A percentile compares a stretch with the other conserved stretches of the same genome.
phyloP scores from a whole-genome alignment of 64 coral and sea anemone genomes.

The Orbicella faveolata region DNA sequence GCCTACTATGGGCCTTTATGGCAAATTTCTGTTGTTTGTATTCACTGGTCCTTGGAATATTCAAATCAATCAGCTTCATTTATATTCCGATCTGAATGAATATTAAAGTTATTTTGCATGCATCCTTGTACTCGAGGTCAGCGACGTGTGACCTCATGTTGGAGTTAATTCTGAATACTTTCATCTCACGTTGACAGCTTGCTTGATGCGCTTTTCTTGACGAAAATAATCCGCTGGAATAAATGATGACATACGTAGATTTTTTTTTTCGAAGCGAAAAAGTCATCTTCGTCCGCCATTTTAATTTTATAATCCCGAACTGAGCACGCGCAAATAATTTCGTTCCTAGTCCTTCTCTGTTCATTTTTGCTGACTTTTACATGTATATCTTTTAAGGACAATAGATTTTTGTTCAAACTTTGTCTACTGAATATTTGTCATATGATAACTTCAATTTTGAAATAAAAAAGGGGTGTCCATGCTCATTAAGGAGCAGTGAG shows the following conservation, averaged over 20 bases:
- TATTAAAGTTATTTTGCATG: background rate
- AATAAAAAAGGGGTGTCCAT: too few species aligned
- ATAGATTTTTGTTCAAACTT: too few species aligned
- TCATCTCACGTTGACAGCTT: background rate
- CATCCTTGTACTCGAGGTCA: background rate
- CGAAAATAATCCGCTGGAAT: background rate
- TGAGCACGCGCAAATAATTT: background rate
- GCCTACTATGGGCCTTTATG: background rate
- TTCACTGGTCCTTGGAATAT: slow-evolving; percentile 36
- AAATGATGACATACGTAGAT: background rate
- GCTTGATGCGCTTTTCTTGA: too few species aligned
- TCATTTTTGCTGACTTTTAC: background rate
- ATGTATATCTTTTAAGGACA: too few species aligned
- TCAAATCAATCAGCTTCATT: slow-evolving; percentile 12
- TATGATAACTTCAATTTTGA: too few species aligned
- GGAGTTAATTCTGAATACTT: background rate
- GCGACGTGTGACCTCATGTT: background rate
- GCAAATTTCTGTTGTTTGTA: slow-evolving; percentile 25
- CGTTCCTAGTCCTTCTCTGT: background rate
- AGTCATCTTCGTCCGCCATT: background rate
- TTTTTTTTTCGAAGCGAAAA: background rate
- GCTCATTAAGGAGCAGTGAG: too few species aligned
- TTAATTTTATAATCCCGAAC: background rate
- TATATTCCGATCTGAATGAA: slow-evolving; percentile 20
- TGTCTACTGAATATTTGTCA: too few species aligned